Conservation (phyloP, 2,888 invertebrate genomes). For the Polia nebulosa region DNA sequence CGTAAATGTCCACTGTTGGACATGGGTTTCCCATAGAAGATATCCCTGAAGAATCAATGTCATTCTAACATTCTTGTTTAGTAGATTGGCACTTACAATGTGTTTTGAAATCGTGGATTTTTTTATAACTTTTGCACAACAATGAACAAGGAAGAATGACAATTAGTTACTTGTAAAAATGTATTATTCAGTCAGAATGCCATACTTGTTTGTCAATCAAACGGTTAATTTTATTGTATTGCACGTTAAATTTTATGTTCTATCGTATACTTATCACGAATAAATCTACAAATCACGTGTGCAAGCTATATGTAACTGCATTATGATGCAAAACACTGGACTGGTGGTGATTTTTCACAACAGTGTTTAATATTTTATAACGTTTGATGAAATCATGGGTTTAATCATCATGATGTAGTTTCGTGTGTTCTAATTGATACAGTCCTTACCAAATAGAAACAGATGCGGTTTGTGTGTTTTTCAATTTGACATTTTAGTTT, state of each 20-base stretch:
- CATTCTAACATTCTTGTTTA: constrained; percentile 6
- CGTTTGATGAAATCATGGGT: neutral
- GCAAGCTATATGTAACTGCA: neutral
- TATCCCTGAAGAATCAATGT: constrained; percentile 7
- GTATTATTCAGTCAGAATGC: constrained; percentile 15
- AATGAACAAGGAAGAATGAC: constrained; percentile 18
- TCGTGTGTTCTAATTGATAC: constrained; percentile 21
- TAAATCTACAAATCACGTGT: constrained; percentile 21
- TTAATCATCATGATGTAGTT: constrained; percentile 9
- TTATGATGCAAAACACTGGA: neutral
- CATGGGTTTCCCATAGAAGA: neutral
- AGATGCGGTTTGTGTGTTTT: constrained; percentile 35
- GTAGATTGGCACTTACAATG: constrained; percentile 19
- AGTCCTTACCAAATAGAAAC: constrained; percentile 39
- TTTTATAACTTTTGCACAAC: constrained; percentile 10
- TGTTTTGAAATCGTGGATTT: neutral
- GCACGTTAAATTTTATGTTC: constrained; percentile 7
- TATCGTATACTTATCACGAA: neutral
- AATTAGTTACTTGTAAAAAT: constrained; percentile 12
- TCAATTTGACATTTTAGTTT: constrained; percentile 29
- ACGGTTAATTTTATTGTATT: neutral
- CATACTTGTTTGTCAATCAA: constrained; percentile 10
- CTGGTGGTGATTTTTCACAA: constrained; percentile 11
- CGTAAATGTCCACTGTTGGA: constrained; percentile 31
- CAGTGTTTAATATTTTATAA: constrained; percentile 17